Evolutionary conservation across 2,888 invertebrate species (phyloP).

Genomic region (Autographa pulchrina): DNA sequence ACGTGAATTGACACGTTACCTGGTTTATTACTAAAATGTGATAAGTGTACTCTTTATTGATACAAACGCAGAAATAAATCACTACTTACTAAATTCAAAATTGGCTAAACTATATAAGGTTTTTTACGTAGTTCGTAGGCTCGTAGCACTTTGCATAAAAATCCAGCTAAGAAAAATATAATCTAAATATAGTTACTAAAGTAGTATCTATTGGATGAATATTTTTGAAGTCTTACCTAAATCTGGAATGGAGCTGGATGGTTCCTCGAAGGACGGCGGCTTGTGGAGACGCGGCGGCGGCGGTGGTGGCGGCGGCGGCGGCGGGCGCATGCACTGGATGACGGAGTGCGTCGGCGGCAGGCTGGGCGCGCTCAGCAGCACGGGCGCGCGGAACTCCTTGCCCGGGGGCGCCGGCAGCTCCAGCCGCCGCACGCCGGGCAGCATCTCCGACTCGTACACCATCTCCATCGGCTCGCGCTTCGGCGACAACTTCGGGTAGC

Average conservation of each 20-base stretch:
- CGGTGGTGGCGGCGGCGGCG: constrained; percentile 87
- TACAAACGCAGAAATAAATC: constrained; percentile 1
- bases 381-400: constrained; percentile 86
- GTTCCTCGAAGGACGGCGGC: constrained; percentile 92
- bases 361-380: constrained; percentile 78
- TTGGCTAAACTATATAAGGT: neutral
- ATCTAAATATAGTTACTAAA: neutral
- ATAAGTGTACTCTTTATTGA: neutral
- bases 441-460: constrained; percentile 79
- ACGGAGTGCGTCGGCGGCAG: constrained; percentile 81
- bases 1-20: constrained; percentile 43
- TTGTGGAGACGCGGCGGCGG: constrained; percentile 86
- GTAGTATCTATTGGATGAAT: too few species aligned
- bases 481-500: constrained; percentile 83
- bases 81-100: constrained; percentile 7
- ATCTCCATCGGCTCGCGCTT: constrained; percentile 82
- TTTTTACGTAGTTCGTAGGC: constrained; percentile 5
- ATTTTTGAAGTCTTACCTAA: constrained; percentile 91
- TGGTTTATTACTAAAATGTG: constrained; percentile 12
- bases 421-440: constrained; percentile 77
- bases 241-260: constrained; percentile 96
- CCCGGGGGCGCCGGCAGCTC: constrained; percentile 86
- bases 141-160: constrained; percentile 29
- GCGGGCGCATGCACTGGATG: constrained; percentile 88
- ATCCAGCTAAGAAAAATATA: neutral